These are phyloP conservation scores for Hylyphantes graminicola DNA, from an alignment of 1,140 invertebrate species.

Conservation along the genomic window DNA sequence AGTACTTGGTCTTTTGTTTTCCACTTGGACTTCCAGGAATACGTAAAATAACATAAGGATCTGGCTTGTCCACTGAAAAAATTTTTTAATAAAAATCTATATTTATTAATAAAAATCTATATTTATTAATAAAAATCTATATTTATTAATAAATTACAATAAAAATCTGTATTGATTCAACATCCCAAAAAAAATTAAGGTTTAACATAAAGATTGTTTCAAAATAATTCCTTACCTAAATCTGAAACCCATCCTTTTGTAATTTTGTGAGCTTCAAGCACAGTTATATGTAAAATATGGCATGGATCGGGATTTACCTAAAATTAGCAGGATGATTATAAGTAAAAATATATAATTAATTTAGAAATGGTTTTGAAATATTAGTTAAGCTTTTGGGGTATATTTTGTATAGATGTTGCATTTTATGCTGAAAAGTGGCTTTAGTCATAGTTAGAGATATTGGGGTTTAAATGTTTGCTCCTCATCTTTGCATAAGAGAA, in stretches of 20 bases:
- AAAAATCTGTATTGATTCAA: neutral
- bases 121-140: neutral
- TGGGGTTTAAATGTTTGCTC: too few species aligned
- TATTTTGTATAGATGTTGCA: too few species aligned
- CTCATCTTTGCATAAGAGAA: too few species aligned
- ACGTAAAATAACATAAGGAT: conserved; percentile 69
- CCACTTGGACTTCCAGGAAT: conserved; percentile 68
- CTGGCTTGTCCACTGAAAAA: conserved; percentile 69
- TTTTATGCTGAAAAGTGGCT: too few species aligned
- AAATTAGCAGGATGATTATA: neutral
- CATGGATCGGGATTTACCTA: conserved; percentile 64
- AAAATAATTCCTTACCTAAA: conserved; percentile 61
- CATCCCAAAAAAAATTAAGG: neutral
- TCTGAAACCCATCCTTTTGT: conserved; percentile 65
- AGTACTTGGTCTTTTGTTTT: conserved; percentile 66
- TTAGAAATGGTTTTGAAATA: too few species aligned
- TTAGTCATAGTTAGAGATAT: too few species aligned
- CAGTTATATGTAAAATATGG: conserved; percentile 62
- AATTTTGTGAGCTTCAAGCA: conserved; percentile 63
- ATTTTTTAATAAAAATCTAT: conserved; percentile 30
- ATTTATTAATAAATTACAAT: neutral
- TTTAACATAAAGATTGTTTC: neutral
- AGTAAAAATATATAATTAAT: too few species aligned
- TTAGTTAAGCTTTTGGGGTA: too few species aligned
- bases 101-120: neutral